These are phyloP conservation scores for Apamea monoglypha DNA, from an alignment of 2,888 invertebrate species.

Conservation along the genomic window DNA sequence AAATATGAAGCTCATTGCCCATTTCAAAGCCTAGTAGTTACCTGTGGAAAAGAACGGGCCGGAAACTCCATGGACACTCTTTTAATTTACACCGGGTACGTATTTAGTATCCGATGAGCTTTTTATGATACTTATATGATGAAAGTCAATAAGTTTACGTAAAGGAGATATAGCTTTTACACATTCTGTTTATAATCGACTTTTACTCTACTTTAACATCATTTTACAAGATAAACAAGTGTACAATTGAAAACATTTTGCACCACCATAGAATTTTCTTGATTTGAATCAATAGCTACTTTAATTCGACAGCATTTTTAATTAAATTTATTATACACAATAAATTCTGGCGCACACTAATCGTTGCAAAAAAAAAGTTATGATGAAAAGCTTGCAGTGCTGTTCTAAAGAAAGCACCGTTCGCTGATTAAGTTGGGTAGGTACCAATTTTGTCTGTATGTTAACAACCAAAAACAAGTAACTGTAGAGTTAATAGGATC, in stretches of 20 bases:
- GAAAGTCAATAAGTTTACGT: not conserved
- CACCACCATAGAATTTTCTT: not conserved
- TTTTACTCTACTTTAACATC: no score
- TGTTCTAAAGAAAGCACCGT: not conserved
- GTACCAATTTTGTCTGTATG: not conserved
- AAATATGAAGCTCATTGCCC: not conserved
- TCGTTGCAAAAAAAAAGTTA: not conserved
- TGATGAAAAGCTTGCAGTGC: not conserved
- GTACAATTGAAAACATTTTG: not conserved
- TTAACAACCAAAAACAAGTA: not conserved
- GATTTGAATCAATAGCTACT: not conserved
- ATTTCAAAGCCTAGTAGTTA: not conserved
- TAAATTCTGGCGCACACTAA: not conserved
- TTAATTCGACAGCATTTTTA: not conserved
- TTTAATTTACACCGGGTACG: not conserved
- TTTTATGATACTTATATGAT: not conserved
- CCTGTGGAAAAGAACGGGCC: not conserved
- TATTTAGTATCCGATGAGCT: not conserved
- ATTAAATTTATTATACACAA: not conserved
- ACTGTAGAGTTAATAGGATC: not conserved
- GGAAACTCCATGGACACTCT: not conserved
- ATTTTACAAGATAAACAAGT: not conserved
- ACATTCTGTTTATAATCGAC: not conserved
- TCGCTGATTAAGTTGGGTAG: not conserved
- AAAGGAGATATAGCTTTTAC: not conserved